Conservation (phyloP, 2,888 invertebrate species). For the Phyto melanocephala region DNA sequence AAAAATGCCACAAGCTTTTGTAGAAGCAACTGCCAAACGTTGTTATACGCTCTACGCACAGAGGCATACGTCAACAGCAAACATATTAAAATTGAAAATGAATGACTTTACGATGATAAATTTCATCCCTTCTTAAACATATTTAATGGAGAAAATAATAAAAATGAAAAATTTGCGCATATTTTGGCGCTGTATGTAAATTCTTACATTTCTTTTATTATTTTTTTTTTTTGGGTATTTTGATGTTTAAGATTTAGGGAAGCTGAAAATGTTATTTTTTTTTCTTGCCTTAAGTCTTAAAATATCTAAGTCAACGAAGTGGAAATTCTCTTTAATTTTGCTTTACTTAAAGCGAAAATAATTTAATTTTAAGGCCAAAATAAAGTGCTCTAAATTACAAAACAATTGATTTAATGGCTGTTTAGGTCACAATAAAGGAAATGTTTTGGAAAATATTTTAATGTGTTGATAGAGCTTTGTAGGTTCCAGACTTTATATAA, state of each 20-base stretch:
- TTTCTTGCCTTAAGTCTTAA: not conserved
- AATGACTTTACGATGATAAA: not conserved
- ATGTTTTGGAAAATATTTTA: not conserved
- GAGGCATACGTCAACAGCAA: not conserved
- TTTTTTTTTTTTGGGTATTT: not conserved
- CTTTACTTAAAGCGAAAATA: not conserved
- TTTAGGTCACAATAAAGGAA: not conserved
- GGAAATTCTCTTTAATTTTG: constrained; percentile 21
- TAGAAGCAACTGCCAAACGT: constrained; percentile 1
- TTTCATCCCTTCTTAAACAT: not conserved
- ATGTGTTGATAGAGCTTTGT: not conserved
- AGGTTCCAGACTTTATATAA: too few species aligned
- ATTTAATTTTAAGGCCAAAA: not conserved
- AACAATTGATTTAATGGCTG: not conserved
- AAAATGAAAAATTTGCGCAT: not conserved
- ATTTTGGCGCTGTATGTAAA: not conserved
- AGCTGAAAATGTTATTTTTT: not conserved
- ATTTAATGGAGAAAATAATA: not conserved
- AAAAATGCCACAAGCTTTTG: not conserved
- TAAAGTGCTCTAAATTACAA: not conserved
- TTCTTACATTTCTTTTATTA: too few species aligned
- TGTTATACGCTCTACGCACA: not conserved
- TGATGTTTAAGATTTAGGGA: not conserved
- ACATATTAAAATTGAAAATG: constrained; percentile 18
- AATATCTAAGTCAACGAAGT: constrained; percentile 35